Evolutionary conservation across 2,888 invertebrate species (phyloP).

Genomic region (Incurvaria masculella): DNA sequence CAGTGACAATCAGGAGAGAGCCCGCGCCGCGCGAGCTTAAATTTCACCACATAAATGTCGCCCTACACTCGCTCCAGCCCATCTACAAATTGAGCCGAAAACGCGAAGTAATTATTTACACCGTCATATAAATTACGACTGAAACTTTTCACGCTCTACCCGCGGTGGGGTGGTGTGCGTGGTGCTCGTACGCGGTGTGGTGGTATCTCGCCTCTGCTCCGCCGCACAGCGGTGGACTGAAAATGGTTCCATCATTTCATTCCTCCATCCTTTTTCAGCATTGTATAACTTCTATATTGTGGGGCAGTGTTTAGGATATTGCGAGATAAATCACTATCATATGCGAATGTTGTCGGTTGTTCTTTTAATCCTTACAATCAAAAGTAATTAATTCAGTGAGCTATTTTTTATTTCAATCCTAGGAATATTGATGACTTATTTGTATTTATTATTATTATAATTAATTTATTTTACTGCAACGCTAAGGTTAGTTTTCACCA

Average conservation of each 20-base stretch:
- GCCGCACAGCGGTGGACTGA: slow-evolving; percentile 30
- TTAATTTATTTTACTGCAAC: no score
- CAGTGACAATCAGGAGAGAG: no score
- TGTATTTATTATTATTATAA: no score
- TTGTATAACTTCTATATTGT: slow-evolving; percentile 36
- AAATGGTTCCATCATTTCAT: slow-evolving; percentile 53
- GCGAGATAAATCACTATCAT: no score
- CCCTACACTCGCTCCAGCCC: slow-evolving; percentile 27
- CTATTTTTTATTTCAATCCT: no score
- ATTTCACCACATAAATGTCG: slow-evolving; percentile 31
- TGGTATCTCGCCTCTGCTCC: slow-evolving; percentile 23
- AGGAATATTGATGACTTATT: no score
- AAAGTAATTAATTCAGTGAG: no score
- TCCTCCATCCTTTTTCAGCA: slow-evolving; percentile 49
- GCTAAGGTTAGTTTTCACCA: no score
- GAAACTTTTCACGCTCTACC: slow-evolving; percentile 48
- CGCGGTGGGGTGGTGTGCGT: slow-evolving; percentile 23
- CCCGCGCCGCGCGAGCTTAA: no score
- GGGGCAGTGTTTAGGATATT: no score
- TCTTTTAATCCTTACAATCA: no score
- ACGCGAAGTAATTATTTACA: slow-evolving; percentile 56
- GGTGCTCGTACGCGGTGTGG: slow-evolving; percentile 22
- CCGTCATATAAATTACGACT: slow-evolving; percentile 56
- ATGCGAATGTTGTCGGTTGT: no score
- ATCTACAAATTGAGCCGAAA: slow-evolving; percentile 56